Evolutionary conservation across 2,113 vertebrate species (phyloP).

Genomic region (Thryonomys swinderianus): DNA sequence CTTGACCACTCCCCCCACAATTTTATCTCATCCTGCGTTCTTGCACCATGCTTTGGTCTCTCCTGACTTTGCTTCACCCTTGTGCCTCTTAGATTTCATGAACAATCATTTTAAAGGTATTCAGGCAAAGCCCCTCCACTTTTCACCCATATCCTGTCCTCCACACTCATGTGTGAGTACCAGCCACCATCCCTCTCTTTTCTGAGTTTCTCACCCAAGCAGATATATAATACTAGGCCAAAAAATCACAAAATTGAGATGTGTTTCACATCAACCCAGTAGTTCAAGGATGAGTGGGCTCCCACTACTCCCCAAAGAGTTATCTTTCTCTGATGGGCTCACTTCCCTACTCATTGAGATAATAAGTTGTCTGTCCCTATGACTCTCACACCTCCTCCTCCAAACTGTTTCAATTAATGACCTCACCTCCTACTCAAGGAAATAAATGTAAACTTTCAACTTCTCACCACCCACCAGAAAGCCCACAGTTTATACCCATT

Average conservation of each 20-base stretch:
- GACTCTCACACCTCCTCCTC: background rate
- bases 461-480: constrained; percentile 1
- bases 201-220: background rate
- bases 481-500: background rate
- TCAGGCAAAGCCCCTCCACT: background rate
- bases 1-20: background rate
- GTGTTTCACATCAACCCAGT: background rate
- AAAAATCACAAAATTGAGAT: background rate
- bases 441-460: background rate
- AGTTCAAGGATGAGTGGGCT: background rate
- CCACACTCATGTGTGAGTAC: background rate
- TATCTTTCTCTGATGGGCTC: background rate
- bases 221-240: background rate
- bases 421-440: constrained; percentile 21
- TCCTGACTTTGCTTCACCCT: background rate
- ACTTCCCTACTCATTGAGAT: background rate
- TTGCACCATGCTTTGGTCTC: background rate
- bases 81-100: background rate
- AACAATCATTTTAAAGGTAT: background rate
- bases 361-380: background rate
- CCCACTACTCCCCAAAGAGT: background rate
- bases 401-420: constrained; percentile 10
- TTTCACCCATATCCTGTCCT: background rate
- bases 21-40: background rate
- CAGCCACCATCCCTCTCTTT: background rate